Conservation (phyloP, 2,888 invertebrate genomes). For the Sabatieria punctata region DNA sequence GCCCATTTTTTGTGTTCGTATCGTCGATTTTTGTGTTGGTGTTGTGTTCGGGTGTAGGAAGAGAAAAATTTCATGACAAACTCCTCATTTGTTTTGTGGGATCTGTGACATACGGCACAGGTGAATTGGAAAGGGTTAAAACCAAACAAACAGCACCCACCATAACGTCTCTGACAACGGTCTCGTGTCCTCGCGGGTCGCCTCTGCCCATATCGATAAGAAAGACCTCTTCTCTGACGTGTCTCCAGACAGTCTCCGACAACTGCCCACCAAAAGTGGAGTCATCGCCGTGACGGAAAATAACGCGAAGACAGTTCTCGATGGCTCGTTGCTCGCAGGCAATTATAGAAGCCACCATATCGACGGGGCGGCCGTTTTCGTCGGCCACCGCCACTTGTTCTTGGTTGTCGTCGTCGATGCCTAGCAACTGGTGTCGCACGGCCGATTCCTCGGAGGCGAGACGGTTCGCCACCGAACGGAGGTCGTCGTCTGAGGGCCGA, state of each 20-base stretch:
- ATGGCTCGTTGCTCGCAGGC: conserved; percentile 1
- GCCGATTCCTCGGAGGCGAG: background rate
- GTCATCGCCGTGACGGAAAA: background rate
- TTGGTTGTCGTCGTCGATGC: background rate
- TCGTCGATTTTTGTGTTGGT: too few relatives aligned
- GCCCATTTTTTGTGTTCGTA: too few relatives aligned
- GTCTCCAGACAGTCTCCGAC: background rate
- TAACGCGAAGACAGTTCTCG: background rate
- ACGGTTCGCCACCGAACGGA: background rate
- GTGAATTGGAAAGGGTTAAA: too few relatives aligned
- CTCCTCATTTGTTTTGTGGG: too few relatives aligned
- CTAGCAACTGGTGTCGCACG: background rate
- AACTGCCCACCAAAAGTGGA: background rate
- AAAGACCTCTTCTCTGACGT: background rate
- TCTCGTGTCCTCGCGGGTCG: too few relatives aligned
- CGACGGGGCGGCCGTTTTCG: background rate
- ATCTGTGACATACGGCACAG: too few relatives aligned
- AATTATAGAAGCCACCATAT: background rate
- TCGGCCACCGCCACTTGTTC: background rate
- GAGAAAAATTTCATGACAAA: too few relatives aligned
- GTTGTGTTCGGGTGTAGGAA: too few relatives aligned
- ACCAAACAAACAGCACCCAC: too few relatives aligned
- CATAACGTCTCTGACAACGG: too few relatives aligned
- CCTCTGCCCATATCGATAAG: background rate
- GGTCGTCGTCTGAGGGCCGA: background rate